Conservation (phyloP, 2,113 vertebrate species). For the Paratilapia polleni region DNA sequence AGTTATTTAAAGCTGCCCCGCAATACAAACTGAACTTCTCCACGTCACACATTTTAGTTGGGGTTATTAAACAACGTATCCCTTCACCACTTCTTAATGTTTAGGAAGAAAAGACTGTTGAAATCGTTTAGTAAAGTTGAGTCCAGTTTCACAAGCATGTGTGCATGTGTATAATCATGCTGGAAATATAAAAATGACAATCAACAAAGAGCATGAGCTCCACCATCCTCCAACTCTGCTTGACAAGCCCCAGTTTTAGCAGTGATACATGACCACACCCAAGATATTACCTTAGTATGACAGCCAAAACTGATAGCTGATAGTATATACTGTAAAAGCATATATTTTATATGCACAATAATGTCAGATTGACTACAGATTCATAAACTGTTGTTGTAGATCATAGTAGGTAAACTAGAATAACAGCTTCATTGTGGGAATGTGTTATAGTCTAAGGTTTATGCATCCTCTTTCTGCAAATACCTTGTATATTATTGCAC, state of each 20-base stretch:
- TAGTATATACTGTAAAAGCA: background rate
- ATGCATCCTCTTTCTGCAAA: background rate
- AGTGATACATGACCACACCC: background rate
- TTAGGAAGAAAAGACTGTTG: background rate
- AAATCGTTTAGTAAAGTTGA: background rate
- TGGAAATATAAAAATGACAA: background rate
- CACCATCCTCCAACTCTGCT: background rate
- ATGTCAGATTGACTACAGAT: too few relatives aligned
- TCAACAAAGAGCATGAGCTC: background rate
- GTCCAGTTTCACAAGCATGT: too few relatives aligned
- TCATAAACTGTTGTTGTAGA: background rate
- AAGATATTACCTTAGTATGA: background rate
- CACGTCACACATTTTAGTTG: background rate
- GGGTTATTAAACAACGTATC: background rate
- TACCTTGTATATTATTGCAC: slow-evolving; percentile 1
- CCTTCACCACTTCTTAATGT: background rate
- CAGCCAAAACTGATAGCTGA: too few relatives aligned
- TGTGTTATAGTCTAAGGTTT: background rate
- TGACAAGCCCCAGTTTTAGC: background rate
- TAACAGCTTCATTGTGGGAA: background rate
- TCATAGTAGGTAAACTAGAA: background rate
- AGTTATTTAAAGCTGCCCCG: background rate
- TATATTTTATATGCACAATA: too few relatives aligned
- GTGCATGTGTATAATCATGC: background rate
- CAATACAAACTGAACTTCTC: background rate